Evolutionary conservation across 2,797 vertebrate species (phyloP), one percentile per base, ranked within the genome.

Genomic region (Syngnathus acus): DNA sequence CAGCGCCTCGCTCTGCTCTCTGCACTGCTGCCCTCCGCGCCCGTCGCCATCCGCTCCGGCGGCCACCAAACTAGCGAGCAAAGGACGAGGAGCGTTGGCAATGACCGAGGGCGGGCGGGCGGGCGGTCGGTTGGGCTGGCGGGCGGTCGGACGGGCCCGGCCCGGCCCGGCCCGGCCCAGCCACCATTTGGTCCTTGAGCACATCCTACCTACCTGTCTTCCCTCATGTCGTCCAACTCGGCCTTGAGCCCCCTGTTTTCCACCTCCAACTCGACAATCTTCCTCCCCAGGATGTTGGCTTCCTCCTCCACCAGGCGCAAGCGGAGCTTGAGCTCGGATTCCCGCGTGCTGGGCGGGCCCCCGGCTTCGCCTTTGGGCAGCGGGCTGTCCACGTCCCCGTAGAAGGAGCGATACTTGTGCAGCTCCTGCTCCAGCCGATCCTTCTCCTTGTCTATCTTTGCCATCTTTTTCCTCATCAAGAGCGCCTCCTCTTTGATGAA

Each of bases 391-490:
- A 99, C 93, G 58, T 99, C 97, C 7, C 97, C 97, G 6, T 99
- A 99, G 86, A 99, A 97, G 0, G 95, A 97, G 64, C 95, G 91
- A 47, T 99, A 99, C 78, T 99, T 99, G 78, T 95, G 95, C 53
- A 99, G 90, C 84, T 99, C 97, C 1, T 97, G 94, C 59, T 99
- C 97, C 45, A 98, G 91, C 21, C 95, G 88, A 85, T 99, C 97
- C 78, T 99, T 99, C 76, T 98, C 97, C 76, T 98, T 98, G 77
- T 98, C 97, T 0, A 98, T 97, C 87, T 97, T 98, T 60, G 96
- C 97, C 96, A 99, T 95, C 86, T 99, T 99, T 84, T 98, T 99
- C 71, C 97, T 93, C 97, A 99, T 99, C 82, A 99, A 72, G 65
- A 91, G 85, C 45, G 97, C 96, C 81, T 99, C 97, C 80, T 99